These are phyloP conservation scores for Taeniopygia guttata DNA, from an alignment of 2,797 vertebrate genomes.

Conservation along the genomic window DNA sequence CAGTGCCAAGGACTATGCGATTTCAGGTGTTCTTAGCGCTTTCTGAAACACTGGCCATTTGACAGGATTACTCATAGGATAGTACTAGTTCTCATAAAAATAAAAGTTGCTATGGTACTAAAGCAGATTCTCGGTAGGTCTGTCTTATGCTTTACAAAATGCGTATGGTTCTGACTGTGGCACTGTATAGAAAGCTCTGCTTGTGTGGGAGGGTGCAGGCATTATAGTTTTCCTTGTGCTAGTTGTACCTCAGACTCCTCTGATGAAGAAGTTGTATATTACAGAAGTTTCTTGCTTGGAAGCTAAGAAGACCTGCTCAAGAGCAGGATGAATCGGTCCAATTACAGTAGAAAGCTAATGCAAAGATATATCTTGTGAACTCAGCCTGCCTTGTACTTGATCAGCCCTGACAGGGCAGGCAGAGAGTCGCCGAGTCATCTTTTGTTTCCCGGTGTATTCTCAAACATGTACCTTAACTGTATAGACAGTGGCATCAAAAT, in stretches of 20 bases:
- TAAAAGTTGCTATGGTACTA: background rate
- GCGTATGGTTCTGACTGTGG: fast-evolving
- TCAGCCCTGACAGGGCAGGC: fast-evolving
- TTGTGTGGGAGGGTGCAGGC: fast-evolving
- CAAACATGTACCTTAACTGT: background rate
- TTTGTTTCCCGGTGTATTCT: background rate
- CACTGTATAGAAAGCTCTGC: background rate
- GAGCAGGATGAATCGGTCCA: background rate
- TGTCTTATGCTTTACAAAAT: background rate
- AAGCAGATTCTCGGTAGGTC: background rate
- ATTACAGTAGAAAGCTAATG: background rate
- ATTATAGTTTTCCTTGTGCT: background rate
- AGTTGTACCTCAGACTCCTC: background rate
- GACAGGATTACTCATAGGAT: background rate
- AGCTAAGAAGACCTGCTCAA: background rate
- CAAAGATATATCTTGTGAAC: background rate
- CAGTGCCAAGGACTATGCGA: background rate
- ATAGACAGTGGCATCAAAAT: background rate
- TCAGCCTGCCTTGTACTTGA: background rate
- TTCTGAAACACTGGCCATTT: background rate
- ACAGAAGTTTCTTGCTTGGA: background rate
- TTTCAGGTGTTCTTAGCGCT: background rate
- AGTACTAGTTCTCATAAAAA: background rate
- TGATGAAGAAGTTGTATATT: background rate
- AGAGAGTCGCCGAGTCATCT: background rate